Conservation (phyloP, 35 echinoderm and acorn worm genomes). For the Apostichopus californicus region DNA sequence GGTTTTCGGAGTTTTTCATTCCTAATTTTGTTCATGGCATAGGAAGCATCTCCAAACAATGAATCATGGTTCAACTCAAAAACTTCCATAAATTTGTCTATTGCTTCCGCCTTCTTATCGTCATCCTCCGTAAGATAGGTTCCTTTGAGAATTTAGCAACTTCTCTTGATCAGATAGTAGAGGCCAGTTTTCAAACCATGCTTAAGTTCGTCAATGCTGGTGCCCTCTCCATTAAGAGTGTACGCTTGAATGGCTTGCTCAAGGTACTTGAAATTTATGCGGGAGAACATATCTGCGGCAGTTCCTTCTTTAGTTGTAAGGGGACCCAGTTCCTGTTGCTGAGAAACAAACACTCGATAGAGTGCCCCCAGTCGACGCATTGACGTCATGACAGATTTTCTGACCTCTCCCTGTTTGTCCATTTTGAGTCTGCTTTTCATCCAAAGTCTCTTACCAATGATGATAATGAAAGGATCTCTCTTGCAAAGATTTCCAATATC, state of each 20-base stretch:
- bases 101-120: conserved; percentile 14
- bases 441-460: conserved; percentile 51
- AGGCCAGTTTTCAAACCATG: conserved; percentile 31
- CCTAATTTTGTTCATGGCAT: conserved; percentile 46
- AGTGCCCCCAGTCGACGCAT: conserved; percentile 53
- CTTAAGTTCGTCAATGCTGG: neutral
- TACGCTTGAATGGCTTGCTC: conserved; percentile 60
- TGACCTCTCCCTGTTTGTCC: conserved; percentile 48
- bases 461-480: conserved; percentile 32
- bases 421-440: conserved; percentile 35
- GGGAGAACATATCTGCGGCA: conserved; percentile 48
- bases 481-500: conserved; percentile 21
- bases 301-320: conserved; percentile 8
- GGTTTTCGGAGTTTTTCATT: conserved; percentile 52
- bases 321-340: neutral
- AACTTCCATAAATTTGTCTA: conserved; percentile 43
- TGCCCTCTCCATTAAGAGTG: conserved; percentile 5
- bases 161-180: conserved; percentile 52
- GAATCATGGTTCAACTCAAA: conserved; percentile 53
- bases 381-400: conserved; percentile 57
- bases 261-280: conserved; percentile 60
- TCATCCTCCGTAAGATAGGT: conserved; percentile 51
- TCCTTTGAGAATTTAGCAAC: conserved; percentile 52
- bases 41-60: conserved; percentile 54
- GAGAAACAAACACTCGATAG: neutral